Conservation (phyloP, 2,888 invertebrate genomes). For the Mythimna ferrago region DNA sequence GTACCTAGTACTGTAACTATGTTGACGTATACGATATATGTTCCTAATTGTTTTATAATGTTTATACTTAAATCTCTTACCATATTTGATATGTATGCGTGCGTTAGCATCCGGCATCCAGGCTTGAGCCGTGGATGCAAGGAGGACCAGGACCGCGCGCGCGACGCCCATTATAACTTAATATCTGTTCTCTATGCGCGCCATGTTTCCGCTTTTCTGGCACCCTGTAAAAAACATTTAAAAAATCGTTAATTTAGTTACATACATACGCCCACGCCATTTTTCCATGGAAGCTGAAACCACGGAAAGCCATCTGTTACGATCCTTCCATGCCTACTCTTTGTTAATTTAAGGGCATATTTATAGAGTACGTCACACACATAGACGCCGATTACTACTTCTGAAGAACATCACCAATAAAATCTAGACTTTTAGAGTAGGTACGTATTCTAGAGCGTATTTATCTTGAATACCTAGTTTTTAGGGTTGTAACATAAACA, state of each 20-base stretch:
- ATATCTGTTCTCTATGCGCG: constrained; percentile 81
- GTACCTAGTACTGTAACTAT: too few relatives aligned
- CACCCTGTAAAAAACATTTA: constrained; percentile 77
- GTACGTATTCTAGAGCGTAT: too few relatives aligned
- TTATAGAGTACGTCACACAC: too few relatives aligned
- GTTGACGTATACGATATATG: background rate
- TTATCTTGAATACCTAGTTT: too few relatives aligned
- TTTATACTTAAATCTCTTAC: constrained; percentile 74
- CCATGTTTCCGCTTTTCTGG: constrained; percentile 80
- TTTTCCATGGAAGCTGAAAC: background rate
- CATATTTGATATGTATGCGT: constrained; percentile 92
- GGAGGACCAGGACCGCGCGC: constrained; percentile 90
- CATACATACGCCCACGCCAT: background rate
- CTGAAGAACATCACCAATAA: too few relatives aligned
- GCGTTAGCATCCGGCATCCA: constrained; percentile 94
- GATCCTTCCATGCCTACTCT: background rate
- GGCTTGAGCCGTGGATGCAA: constrained; percentile 91
- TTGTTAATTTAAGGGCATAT: background rate
- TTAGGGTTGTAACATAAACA: too few relatives aligned
- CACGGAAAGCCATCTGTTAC: background rate
- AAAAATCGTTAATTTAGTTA: constrained; percentile 7
- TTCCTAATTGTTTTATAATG: background rate
- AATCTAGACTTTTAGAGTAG: too few relatives aligned
- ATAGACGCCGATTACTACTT: too few relatives aligned
- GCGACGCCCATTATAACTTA: constrained; percentile 88